phyloP scores from a whole-genome alignment of 2,797 vertebrate genomes.

The Ataeniobius toweri region DNA sequence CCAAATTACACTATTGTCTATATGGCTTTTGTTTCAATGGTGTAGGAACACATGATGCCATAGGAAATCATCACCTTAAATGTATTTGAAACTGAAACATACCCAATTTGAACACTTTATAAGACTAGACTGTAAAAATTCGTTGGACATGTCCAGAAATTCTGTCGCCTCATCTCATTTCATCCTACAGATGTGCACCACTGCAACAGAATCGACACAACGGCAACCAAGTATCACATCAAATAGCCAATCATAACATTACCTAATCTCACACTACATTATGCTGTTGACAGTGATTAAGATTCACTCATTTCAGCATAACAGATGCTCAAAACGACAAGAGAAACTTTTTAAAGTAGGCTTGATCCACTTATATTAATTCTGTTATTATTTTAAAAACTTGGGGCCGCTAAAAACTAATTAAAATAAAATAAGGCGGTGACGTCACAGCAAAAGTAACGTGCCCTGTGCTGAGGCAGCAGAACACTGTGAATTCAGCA shows the following conservation, averaged over 20 bases:
- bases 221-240: too few species aligned
- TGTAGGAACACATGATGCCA: neutral
- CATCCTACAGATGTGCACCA: neutral
- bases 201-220: neutral
- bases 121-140: neutral
- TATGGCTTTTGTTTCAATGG: neutral
- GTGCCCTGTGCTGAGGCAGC: neutral
- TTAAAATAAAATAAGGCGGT: neutral
- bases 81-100: neutral
- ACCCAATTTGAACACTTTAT: neutral
- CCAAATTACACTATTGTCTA: neutral
- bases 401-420: neutral
- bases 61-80: neutral
- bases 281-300: neutral
- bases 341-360: too few species aligned
- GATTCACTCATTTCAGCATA: neutral
- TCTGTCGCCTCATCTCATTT: neutral
- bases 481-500: neutral
- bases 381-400: neutral
- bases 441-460: neutral
- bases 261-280: neutral
- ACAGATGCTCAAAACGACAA: neutral
- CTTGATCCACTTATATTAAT: neutral
- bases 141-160: neutral
- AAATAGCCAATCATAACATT: neutral